phyloP scores from a whole-genome alignment of 1,140 invertebrate species.

The Antheraea pernyi region DNA sequence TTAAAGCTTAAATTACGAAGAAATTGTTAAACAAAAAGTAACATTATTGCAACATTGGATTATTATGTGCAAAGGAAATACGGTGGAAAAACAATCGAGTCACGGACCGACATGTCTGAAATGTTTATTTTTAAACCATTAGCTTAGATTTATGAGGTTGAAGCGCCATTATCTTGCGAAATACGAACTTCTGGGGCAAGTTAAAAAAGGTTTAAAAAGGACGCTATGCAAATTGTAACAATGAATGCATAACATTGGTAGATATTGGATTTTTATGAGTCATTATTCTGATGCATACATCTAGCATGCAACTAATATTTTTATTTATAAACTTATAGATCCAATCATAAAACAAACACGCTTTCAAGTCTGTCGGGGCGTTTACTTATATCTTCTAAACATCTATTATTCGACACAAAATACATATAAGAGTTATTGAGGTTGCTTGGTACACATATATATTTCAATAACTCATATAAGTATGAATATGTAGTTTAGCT shows the following conservation, averaged over 20 bases:
- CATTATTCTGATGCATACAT: background rate
- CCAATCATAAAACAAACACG: too few species aligned
- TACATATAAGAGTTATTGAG: too few species aligned
- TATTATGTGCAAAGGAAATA: slow-evolving; percentile 4
- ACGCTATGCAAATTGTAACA: background rate
- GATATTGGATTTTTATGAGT: background rate
- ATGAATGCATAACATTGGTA: background rate
- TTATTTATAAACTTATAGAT: too few species aligned
- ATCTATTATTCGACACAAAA: too few species aligned
- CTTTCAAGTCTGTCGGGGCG: too few species aligned
- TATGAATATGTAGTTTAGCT: too few species aligned
- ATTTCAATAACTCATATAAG: too few species aligned
- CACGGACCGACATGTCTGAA: slow-evolving; percentile 21
- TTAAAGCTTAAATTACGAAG: too few species aligned
- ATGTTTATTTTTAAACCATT: slow-evolving; percentile 53
- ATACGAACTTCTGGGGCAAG: slow-evolving; percentile 35
- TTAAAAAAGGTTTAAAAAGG: slow-evolving; percentile 21
- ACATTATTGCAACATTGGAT: background rate
- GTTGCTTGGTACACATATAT: too few species aligned
- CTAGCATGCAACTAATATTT: too few species aligned
- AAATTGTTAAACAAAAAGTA: background rate
- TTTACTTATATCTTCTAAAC: too few species aligned
- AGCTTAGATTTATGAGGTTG: slow-evolving; percentile 40
- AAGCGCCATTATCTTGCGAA: slow-evolving; percentile 40
- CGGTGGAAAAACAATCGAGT: slow-evolving; percentile 17